Evolutionary conservation across 1,140 invertebrate species (phyloP).

Genomic region (Saccostrea glomerata): DNA sequence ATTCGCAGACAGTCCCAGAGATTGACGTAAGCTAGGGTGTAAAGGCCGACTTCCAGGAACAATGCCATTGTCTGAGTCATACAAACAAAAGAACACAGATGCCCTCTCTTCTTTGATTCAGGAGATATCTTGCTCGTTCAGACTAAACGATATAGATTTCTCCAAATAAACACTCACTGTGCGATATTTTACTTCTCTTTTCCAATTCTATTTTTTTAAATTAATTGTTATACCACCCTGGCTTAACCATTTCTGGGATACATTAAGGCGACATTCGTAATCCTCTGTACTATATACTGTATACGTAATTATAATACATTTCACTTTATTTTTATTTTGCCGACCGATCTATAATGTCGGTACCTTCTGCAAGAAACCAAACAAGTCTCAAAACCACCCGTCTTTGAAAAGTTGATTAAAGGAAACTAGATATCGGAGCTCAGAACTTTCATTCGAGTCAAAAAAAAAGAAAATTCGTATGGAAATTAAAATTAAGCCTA

Average conservation of each 20-base stretch:
- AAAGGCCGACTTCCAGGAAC: background rate
- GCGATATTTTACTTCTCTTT: background rate
- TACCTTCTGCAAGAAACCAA: too few species aligned
- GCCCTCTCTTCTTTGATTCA: background rate
- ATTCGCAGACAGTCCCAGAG: background rate
- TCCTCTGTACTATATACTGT: too few species aligned
- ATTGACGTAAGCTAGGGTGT: background rate
- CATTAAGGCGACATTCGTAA: too few species aligned
- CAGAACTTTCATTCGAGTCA: too few species aligned
- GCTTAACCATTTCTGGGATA: background rate
- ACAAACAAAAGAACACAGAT: background rate
- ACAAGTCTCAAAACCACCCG: too few species aligned
- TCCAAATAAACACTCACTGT: background rate
- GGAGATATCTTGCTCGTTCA: background rate
- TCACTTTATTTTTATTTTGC: too few species aligned
- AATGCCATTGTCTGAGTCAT: background rate
- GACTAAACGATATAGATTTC: constrained; percentile 4
- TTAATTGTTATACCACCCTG: background rate
- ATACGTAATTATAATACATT: too few species aligned
- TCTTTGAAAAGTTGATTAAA: too few species aligned
- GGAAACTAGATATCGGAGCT: too few species aligned
- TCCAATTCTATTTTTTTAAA: background rate
- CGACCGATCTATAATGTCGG: too few species aligned
- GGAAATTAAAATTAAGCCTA: too few species aligned
- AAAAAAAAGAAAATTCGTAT: too few species aligned